Percentiles rank a stretch among this genome's conserved stretches.
These are phyloP conservation scores for Elysia chlorotica DNA, from an alignment of 1,140 invertebrate genomes.

Conservation along the genomic window DNA sequence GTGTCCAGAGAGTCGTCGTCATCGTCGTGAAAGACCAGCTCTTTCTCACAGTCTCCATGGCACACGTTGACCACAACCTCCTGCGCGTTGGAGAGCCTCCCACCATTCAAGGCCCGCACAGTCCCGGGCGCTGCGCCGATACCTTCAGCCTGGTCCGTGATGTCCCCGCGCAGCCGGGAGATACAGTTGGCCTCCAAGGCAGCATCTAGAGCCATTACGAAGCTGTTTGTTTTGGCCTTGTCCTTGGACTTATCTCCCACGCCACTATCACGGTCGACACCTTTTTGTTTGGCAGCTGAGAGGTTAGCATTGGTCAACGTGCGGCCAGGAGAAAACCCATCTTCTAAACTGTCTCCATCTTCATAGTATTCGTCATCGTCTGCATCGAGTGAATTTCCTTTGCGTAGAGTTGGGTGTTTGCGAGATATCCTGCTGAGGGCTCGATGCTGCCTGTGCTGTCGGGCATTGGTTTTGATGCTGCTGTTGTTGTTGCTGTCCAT, in stretches of 20 bases:
- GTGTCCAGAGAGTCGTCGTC: constrained; percentile 15
- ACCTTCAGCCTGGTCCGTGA: neutral
- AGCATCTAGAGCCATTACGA: constrained; percentile 14
- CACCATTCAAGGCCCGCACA: constrained; percentile 11
- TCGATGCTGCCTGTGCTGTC: neutral
- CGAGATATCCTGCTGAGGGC: neutral
- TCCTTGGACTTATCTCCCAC: neutral
- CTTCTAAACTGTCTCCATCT: neutral
- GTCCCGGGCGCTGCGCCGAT: neutral
- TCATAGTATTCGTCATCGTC: neutral
- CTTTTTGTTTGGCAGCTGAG: neutral
- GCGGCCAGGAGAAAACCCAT: too few relatives aligned
- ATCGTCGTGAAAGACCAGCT: constrained; percentile 21
- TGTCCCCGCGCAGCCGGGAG: constrained; percentile 10
- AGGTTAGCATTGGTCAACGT: too few relatives aligned
- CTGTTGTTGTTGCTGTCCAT: neutral
- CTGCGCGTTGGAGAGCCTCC: constrained; percentile 16
- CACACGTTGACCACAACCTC: constrained; percentile 22
- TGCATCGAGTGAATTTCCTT: neutral
- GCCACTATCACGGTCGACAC: neutral
- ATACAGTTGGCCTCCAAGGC: constrained; percentile 3
- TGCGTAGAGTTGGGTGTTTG: neutral
- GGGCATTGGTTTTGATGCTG: too few relatives aligned
- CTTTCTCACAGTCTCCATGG: constrained; percentile 14
- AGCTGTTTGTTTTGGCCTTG: neutral